Conservation (phyloP, 2,888 invertebrate genomes). For the Hemicrepidius hirtus region DNA sequence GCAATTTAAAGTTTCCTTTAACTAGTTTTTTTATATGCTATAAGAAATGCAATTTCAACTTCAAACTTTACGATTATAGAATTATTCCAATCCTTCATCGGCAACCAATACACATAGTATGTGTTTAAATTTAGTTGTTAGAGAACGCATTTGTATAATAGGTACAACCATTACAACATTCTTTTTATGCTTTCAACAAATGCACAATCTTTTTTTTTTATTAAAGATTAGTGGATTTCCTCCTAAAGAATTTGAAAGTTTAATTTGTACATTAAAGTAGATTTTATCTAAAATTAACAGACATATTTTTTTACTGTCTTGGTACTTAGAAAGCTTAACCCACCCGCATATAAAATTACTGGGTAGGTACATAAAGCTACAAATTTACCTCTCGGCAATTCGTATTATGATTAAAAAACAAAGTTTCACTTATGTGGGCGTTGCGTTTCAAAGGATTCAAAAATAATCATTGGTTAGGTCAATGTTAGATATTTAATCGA, state of each 20-base stretch:
- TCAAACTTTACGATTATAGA: too few relatives aligned
- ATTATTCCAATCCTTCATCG: too few relatives aligned
- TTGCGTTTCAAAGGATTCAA: neutral
- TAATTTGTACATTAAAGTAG: slow-evolving; percentile 18
- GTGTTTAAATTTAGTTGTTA: too few relatives aligned
- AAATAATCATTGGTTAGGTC: neutral
- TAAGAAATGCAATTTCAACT: too few relatives aligned
- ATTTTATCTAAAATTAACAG: slow-evolving; percentile 6
- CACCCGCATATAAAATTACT: slow-evolving; percentile 17
- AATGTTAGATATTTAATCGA: neutral
- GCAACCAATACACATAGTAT: too few relatives aligned
- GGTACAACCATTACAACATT: neutral
- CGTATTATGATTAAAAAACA: slow-evolving; percentile 4
- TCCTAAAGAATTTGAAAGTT: slow-evolving; percentile 16
- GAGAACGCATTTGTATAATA: too few relatives aligned
- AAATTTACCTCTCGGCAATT: neutral
- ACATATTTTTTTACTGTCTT: slow-evolving; percentile 5
- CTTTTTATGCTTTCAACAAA: slow-evolving; percentile 1
- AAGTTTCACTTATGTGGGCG: slow-evolving; percentile 9
- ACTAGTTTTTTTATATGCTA: neutral
- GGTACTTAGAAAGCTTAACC: slow-evolving; percentile 21
- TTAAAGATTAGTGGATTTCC: slow-evolving; percentile 1
- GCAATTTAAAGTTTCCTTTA: neutral
- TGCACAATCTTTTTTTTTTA: neutral
- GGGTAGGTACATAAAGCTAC: neutral